Percentiles rank a stretch among this genome's conserved stretches.
Evolutionary conservation across 2,888 invertebrate species (phyloP).

Genomic region (Protophormia terraenovae): DNA sequence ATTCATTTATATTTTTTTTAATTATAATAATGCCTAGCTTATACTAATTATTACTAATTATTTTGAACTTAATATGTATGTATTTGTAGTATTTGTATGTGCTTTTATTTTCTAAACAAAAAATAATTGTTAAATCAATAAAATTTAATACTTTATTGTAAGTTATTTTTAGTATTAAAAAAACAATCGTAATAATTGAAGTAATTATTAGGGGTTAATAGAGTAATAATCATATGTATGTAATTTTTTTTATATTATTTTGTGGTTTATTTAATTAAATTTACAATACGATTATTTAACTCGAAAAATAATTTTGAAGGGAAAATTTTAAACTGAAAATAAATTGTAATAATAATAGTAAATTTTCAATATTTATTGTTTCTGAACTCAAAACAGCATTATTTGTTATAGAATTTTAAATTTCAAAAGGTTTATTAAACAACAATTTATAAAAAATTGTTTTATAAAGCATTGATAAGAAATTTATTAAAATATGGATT

Average conservation of each 20-base stretch:
- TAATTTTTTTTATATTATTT: background rate
- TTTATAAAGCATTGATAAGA: no score
- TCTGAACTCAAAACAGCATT: no score
- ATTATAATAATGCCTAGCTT: background rate
- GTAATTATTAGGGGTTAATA: background rate
- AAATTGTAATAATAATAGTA: no score
- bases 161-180: background rate
- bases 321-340: no score
- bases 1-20: background rate
- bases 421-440: no score
- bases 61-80: background rate
- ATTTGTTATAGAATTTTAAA: no score
- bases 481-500: no score
- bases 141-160: constrained; percentile 1
- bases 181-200: background rate
- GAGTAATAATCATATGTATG: background rate
- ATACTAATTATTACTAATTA: constrained; percentile 12
- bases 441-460: no score
- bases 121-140: constrained; percentile 5
- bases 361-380: no score
- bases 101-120: background rate
- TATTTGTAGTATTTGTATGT: background rate
- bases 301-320: no score
- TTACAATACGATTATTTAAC: background rate
- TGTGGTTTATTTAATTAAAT: background rate